phyloP scores from a whole-genome alignment of 2,113 vertebrate genomes.

The Panurus biarmicus region DNA sequence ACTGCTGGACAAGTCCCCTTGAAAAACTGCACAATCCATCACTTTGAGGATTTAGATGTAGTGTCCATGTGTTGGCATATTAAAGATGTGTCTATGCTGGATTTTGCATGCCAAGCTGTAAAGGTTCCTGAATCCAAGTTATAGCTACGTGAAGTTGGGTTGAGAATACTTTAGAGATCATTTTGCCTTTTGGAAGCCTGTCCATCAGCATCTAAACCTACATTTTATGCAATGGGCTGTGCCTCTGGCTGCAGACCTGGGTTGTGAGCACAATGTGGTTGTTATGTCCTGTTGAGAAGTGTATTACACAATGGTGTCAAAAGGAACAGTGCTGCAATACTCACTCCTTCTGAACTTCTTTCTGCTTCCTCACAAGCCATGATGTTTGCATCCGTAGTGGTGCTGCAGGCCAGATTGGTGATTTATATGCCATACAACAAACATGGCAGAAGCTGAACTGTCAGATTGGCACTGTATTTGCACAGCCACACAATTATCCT shows the following conservation, averaged over 20 bases:
- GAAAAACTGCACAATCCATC: background rate
- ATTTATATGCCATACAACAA: background rate
- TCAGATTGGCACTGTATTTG: background rate
- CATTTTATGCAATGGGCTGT: background rate
- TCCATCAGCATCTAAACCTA: background rate
- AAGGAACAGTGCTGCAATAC: background rate
- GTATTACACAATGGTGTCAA: background rate
- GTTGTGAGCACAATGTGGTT: accelerated
- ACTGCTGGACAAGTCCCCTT: background rate
- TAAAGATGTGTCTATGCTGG: background rate
- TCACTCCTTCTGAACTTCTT: background rate
- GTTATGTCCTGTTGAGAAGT: background rate
- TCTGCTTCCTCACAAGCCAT: background rate
- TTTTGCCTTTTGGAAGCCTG: background rate
- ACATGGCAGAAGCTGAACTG: background rate
- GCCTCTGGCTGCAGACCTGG: background rate
- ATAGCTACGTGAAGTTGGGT: background rate
- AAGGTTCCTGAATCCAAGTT: background rate
- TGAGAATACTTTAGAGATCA: background rate
- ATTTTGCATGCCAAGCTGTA: background rate
- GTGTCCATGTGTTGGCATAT: background rate
- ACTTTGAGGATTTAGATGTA: background rate
- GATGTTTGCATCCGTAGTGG: background rate
- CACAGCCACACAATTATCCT: background rate
- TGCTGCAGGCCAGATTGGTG: background rate